These are phyloP conservation scores for Gymnoscopelus braueri DNA, from an alignment of 2,797 vertebrate genomes.

Conservation along the genomic window DNA sequence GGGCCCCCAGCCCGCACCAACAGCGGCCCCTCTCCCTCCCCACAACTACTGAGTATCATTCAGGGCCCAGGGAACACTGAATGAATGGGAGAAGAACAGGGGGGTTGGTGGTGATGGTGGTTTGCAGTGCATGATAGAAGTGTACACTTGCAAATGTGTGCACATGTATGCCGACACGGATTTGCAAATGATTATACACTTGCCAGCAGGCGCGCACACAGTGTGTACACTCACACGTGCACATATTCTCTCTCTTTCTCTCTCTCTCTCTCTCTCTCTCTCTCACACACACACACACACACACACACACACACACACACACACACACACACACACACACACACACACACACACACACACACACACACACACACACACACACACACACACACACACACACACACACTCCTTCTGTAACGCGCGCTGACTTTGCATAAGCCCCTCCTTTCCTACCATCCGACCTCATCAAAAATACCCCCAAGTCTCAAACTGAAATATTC, in stretches of 20 bases:
- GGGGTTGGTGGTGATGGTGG: constrained; percentile 10
- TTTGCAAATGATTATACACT: neutral
- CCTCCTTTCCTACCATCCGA: constrained; percentile 5
- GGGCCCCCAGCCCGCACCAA: constrained; percentile 67
- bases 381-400: constrained; percentile 41
- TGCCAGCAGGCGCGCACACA: neutral
- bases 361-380: constrained; percentile 22
- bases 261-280: no score
- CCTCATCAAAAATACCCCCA: constrained; percentile 2
- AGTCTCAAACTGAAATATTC: no score
- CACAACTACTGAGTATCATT: constrained; percentile 55
- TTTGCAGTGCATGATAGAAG: constrained; percentile 29
- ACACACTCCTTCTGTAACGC: constrained; percentile 3
- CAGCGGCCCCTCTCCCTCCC: constrained; percentile 54
- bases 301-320: neutral
- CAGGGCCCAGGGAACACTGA: constrained; percentile 48
- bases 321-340: constrained; percentile 40
- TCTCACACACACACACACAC: neutral
- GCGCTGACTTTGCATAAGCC: constrained; percentile 43
- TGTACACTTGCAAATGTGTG: neutral
- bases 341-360: constrained; percentile 37
- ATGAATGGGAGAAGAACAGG: constrained; percentile 14
- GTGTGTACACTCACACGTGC: neutral
- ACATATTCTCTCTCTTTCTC: no score
- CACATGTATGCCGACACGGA: neutral